These are phyloP conservation scores for Nasalis larvatus DNA, from an alignment of 2,113 vertebrate genomes.

Conservation along the genomic window DNA sequence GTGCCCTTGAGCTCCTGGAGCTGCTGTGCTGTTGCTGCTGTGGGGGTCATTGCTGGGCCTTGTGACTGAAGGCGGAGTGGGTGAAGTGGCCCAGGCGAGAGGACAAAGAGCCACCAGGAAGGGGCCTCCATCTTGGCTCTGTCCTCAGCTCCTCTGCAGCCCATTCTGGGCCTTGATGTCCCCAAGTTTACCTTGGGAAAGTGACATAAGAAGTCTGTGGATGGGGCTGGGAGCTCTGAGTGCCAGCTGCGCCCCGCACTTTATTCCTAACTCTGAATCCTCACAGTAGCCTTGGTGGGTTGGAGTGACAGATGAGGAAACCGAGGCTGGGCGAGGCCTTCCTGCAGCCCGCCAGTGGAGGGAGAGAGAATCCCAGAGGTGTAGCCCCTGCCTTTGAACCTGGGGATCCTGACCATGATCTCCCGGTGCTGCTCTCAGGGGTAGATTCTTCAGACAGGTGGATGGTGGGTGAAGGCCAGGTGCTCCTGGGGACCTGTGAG, in stretches of 20 bases:
- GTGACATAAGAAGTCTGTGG: accelerated
- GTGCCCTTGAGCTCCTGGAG: neutral
- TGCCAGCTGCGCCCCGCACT: accelerated
- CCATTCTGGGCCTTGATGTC: neutral
- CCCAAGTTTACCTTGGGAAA: neutral
- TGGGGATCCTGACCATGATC: conserved; percentile 52
- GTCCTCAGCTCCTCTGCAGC: neutral
- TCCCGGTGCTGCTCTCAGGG: conserved; percentile 13
- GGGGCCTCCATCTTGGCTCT: neutral
- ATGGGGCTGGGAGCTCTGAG: accelerated
- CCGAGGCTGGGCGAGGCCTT: neutral
- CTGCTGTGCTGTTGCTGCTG: accelerated
- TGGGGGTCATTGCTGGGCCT: neutral
- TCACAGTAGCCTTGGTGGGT: neutral
- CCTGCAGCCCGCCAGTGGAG: neutral
- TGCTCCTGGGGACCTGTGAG: neutral
- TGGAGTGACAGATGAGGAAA: neutral
- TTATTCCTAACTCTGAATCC: neutral
- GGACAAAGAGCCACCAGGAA: neutral
- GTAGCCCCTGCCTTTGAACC: conserved; percentile 32
- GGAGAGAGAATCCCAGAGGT: neutral
- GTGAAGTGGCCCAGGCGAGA: neutral
- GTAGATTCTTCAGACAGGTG: neutral
- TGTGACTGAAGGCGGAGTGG: accelerated
- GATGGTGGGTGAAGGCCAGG: accelerated